A percentile compares a stretch with the other conserved stretches of the same genome.
These are phyloP conservation scores for Sminthurides bifidus DNA, from an alignment of 1,140 invertebrate species.

Conservation along the genomic window DNA sequence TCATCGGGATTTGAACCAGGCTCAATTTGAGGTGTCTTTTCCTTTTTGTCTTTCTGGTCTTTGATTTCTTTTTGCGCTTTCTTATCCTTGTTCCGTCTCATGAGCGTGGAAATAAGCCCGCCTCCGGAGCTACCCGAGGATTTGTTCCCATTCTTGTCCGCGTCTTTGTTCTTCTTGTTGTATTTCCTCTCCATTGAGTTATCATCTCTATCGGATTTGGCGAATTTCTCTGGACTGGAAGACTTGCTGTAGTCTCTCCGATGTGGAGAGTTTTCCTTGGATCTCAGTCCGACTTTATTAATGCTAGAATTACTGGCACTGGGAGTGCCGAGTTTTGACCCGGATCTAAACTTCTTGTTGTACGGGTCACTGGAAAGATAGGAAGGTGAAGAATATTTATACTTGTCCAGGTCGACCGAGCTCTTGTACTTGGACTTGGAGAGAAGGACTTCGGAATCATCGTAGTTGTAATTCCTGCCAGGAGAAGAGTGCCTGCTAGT, in stretches of 20 bases:
- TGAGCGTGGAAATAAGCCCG: slow-evolving; percentile 34
- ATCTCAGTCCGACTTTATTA: not conserved
- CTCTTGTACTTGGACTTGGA: too few species aligned
- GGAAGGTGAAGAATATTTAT: not conserved
- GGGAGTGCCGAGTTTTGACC: not conserved
- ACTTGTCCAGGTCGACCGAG: too few species aligned
- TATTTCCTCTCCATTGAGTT: slow-evolving; percentile 26
- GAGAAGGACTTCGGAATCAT: too few species aligned
- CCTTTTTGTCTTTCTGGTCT: slow-evolving; percentile 1
- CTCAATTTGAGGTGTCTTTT: not conserved
- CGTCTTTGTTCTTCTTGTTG: slow-evolving; percentile 34
- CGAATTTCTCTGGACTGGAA: not conserved
- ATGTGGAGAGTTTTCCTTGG: slow-evolving; percentile 8
- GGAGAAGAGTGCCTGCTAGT: not conserved
- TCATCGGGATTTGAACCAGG: not conserved
- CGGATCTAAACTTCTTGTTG: not conserved
- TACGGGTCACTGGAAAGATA: not conserved
- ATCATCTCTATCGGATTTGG: not conserved
- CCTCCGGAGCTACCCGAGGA: not conserved
- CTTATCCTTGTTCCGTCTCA: slow-evolving; percentile 44
- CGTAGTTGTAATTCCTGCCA: not conserved
- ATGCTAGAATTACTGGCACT: slow-evolving; percentile 8
- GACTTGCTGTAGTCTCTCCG: not conserved
- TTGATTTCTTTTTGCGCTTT: slow-evolving; percentile 7
- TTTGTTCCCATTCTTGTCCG: slow-evolving; percentile 14